These are phyloP conservation scores for Cydia strobilella DNA, from an alignment of 1,140 invertebrate species.

Conservation along the genomic window DNA sequence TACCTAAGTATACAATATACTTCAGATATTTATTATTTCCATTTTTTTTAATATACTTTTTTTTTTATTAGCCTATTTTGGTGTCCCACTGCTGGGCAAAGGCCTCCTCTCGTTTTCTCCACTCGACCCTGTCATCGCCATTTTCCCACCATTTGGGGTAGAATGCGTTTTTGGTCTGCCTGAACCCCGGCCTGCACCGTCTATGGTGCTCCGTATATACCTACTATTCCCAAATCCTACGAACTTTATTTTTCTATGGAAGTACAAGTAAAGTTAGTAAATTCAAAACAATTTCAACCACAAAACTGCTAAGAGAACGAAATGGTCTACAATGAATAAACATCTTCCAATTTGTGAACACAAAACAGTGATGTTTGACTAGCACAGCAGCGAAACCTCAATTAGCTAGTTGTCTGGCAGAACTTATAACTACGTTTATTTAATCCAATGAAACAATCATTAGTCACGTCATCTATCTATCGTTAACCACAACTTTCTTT, in stretches of 20 bases:
- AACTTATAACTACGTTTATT: conserved; percentile 30
- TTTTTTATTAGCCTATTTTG: too few relatives aligned
- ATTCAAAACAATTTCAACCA: not conserved
- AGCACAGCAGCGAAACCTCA: conserved; percentile 12
- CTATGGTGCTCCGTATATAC: too few relatives aligned
- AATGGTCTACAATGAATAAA: not conserved
- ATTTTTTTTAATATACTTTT: too few relatives aligned
- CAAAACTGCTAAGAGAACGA: not conserved
- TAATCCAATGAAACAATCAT: conserved; percentile 34
- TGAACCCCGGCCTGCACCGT: too few relatives aligned
- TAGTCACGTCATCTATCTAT: conserved; percentile 19
- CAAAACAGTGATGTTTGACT: conserved; percentile 24
- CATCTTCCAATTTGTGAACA: not conserved
- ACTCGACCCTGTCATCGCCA: too few relatives aligned
- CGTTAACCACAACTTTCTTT: conserved; percentile 23
- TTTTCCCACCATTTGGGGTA: too few relatives aligned
- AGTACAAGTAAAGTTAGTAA: not conserved
- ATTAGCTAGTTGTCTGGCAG: conserved; percentile 27
- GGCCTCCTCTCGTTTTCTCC: too few relatives aligned
- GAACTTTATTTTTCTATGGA: not conserved
- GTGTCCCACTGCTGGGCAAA: too few relatives aligned
- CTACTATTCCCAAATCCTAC: too few relatives aligned
- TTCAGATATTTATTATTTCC: too few relatives aligned
- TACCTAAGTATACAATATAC: too few relatives aligned
- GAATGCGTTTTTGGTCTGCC: too few relatives aligned